Percentiles rank a stretch among this genome's conserved stretches.
These are phyloP conservation scores for Clepsis dumicolana DNA, from an alignment of 2,888 invertebrate genomes.

Conservation along the genomic window DNA sequence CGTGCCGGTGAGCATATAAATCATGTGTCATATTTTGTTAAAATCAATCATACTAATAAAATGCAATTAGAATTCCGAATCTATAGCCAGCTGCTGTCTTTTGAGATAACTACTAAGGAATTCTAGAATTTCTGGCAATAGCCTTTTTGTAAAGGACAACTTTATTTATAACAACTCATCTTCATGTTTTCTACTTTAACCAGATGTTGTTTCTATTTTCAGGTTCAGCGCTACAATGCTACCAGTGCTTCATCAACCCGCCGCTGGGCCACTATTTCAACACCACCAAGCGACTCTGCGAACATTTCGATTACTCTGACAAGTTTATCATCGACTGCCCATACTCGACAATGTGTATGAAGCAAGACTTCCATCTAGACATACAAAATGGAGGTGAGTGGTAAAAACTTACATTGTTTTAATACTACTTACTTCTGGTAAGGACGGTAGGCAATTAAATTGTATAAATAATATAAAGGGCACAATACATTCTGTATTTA, in stretches of 20 bases:
- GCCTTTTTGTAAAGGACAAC: background rate
- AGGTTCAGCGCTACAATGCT: slow-evolving; percentile 88
- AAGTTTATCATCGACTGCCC: slow-evolving; percentile 91
- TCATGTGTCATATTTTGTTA: too few relatives aligned
- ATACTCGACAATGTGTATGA: slow-evolving; percentile 94
- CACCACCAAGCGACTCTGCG: slow-evolving; percentile 89
- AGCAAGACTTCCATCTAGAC: slow-evolving; percentile 88
- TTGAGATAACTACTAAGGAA: too few relatives aligned
- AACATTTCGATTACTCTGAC: slow-evolving; percentile 90
- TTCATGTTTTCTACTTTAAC: too few relatives aligned
- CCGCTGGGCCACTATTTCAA: slow-evolving; percentile 86
- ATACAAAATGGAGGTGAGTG: slow-evolving; percentile 89
- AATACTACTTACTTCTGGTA: background rate
- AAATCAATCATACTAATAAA: too few relatives aligned
- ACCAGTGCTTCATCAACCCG: slow-evolving; percentile 89
- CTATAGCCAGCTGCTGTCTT: too few relatives aligned
- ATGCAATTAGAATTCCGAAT: too few relatives aligned
- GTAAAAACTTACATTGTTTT: background rate
- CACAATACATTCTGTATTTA: background rate
- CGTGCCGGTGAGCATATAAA: too few relatives aligned
- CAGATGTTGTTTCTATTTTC: slow-evolving; percentile 61
- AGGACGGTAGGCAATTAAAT: background rate
- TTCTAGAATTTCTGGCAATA: background rate
- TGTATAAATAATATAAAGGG: background rate
- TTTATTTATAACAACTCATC: too few relatives aligned